Conservation (phyloP, 2,797 vertebrate genomes). For the Thaleichthys pacificus region DNA sequence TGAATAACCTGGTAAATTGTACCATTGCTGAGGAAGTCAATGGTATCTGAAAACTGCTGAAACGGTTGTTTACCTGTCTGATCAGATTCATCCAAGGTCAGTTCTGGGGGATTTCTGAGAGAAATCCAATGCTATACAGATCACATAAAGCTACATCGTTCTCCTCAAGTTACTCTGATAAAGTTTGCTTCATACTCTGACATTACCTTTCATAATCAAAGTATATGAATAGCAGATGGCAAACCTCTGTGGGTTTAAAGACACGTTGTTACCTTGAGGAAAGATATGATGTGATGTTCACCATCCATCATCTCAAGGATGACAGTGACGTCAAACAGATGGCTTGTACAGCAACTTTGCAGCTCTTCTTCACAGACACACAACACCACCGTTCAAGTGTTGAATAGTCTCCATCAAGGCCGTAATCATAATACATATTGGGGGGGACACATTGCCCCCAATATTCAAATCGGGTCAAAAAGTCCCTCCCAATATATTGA, state of each 20-base stretch:
- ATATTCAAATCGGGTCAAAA: too few relatives aligned
- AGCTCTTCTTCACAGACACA: neutral
- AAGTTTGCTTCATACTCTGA: neutral
- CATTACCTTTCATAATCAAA: constrained; percentile 15
- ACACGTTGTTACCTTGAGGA: neutral
- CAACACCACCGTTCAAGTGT: neutral
- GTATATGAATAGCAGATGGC: constrained; percentile 10
- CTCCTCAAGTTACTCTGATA: neutral
- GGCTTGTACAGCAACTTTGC: neutral
- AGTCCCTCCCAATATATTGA: too few relatives aligned
- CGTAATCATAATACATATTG: too few relatives aligned
- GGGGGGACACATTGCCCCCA: too few relatives aligned
- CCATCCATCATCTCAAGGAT: neutral
- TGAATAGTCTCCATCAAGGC: too few relatives aligned
- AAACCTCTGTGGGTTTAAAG: constrained; percentile 7
- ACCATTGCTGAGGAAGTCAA: too few relatives aligned
- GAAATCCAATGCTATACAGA: neutral
- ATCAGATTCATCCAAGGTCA: neutral
- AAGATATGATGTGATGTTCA: neutral
- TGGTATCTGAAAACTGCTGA: neutral
- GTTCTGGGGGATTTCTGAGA: neutral
- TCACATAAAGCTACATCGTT: neutral
- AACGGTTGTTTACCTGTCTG: neutral
- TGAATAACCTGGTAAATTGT: too few relatives aligned
- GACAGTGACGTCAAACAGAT: neutral